Conservation (phyloP, 2,113 vertebrate species). For the Chinchilla lanigera region DNA sequence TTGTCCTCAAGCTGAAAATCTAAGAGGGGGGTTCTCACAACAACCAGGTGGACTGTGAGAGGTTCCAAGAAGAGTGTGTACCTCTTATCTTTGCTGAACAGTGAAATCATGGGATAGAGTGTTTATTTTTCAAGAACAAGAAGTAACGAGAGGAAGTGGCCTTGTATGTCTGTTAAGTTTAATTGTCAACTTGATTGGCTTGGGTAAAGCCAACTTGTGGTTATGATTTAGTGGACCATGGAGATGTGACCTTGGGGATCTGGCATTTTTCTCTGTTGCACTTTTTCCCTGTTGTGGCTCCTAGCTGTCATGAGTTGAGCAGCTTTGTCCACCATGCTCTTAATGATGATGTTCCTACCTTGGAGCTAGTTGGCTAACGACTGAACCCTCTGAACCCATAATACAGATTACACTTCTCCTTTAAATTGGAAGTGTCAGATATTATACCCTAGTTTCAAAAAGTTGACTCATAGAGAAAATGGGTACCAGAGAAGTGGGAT, state of each 20-base stretch:
- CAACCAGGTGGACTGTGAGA: background rate
- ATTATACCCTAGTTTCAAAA: background rate
- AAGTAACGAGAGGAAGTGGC: background rate
- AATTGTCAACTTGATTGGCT: background rate
- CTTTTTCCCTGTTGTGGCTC: background rate
- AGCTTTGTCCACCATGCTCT: background rate
- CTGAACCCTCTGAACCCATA: background rate
- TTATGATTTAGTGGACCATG: background rate
- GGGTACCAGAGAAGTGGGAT: background rate
- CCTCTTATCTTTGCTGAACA: conserved; percentile 20
- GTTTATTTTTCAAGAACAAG: background rate
- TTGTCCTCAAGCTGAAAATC: background rate
- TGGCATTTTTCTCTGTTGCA: background rate
- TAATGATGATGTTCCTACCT: background rate
- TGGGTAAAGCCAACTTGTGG: background rate
- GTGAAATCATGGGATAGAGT: background rate
- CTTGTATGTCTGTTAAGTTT: background rate
- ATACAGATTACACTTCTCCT: background rate
- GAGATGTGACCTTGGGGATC: background rate
- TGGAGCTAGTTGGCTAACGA: background rate
- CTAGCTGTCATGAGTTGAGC: background rate
- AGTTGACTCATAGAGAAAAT: background rate
- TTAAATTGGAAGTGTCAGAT: background rate
- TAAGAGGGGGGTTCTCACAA: background rate
- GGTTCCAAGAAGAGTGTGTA: background rate